Percentiles rank a stretch among this genome's conserved stretches.
phyloP scores from a whole-genome alignment of 2,888 invertebrate genomes.

The Sthenelais limicola region DNA sequence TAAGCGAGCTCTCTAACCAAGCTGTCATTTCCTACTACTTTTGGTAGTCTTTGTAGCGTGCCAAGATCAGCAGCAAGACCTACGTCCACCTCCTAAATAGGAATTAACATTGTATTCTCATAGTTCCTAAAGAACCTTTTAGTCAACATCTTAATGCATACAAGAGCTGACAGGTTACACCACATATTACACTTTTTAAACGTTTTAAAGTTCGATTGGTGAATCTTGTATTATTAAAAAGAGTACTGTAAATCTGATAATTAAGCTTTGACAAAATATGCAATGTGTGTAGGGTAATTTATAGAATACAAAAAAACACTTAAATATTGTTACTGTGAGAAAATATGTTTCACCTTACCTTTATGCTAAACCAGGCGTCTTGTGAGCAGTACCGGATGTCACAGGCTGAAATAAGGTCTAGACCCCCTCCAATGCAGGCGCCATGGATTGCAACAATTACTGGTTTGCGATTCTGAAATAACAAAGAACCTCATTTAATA shows the following conservation, averaged over 20 bases:
- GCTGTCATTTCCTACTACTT: conserved; percentile 89
- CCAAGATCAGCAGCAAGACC: conserved; percentile 98
- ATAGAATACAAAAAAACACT: neutral
- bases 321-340: neutral
- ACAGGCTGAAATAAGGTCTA: conserved; percentile 89
- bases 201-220: too few relatives aligned
- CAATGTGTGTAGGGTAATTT: too few relatives aligned
- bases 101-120: too few relatives aligned
- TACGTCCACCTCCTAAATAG: conserved; percentile 71
- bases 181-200: too few relatives aligned
- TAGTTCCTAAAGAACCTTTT: too few relatives aligned
- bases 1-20: conserved; percentile 89
- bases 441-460: conserved; percentile 90
- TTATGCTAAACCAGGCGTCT: conserved; percentile 93
- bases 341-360: conserved; percentile 73
- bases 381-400: conserved; percentile 93
- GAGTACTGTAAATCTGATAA: too few relatives aligned
- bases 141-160: too few relatives aligned
- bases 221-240: too few relatives aligned
- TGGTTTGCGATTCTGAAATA: conserved; percentile 86
- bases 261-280: too few relatives aligned
- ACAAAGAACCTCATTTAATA: neutral
- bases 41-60: conserved; percentile 91
- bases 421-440: conserved; percentile 92
- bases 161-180: too few relatives aligned